A percentile compares a stretch with the other conserved stretches of the same genome.
Evolutionary conservation across 1,140 invertebrate genomes (phyloP).

Genomic region (Drosophila tropicalis): DNA sequence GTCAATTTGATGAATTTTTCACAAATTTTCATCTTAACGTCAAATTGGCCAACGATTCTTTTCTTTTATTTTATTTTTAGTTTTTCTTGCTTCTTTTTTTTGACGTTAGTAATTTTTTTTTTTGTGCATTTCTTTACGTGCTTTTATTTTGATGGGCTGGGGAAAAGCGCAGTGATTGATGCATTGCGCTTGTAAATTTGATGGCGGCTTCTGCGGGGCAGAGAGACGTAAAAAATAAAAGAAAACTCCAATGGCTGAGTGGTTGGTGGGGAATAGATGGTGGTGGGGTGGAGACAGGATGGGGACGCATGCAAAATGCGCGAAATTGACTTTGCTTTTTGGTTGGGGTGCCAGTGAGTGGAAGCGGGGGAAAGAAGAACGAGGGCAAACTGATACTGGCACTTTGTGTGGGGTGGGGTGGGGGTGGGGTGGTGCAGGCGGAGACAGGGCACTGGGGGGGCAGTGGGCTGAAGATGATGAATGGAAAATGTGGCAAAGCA

Average conservation of each 20-base stretch:
- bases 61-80: slow-evolving; percentile 31
- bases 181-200: slow-evolving; percentile 80
- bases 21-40: slow-evolving; percentile 76
- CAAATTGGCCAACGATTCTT: slow-evolving; percentile 64
- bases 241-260: neutral
- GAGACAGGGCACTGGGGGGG: slow-evolving; percentile 1
- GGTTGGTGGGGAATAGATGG: neutral
- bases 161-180: slow-evolving; percentile 77
- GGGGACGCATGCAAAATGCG: slow-evolving; percentile 72
- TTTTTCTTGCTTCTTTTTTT: slow-evolving; percentile 4
- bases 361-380: too few species aligned
- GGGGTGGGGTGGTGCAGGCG: too few species aligned
- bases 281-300: neutral
- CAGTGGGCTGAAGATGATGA: slow-evolving; percentile 61
- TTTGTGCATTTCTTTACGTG: slow-evolving; percentile 41
- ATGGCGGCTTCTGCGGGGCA: slow-evolving; percentile 43
- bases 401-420: slow-evolving; percentile 31
- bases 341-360: neutral
- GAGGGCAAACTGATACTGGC: slow-evolving; percentile 69
- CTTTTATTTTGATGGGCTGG: slow-evolving; percentile 30
- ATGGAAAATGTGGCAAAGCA: slow-evolving; percentile 75
- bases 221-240: neutral
- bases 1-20: slow-evolving; percentile 80
- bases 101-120: neutral
- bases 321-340: slow-evolving; percentile 80